Evolutionary conservation across 2,797 vertebrate genomes (phyloP), one percentile per base, ranked within the genome.

Genomic region (Lacerta bilineata): DNA sequence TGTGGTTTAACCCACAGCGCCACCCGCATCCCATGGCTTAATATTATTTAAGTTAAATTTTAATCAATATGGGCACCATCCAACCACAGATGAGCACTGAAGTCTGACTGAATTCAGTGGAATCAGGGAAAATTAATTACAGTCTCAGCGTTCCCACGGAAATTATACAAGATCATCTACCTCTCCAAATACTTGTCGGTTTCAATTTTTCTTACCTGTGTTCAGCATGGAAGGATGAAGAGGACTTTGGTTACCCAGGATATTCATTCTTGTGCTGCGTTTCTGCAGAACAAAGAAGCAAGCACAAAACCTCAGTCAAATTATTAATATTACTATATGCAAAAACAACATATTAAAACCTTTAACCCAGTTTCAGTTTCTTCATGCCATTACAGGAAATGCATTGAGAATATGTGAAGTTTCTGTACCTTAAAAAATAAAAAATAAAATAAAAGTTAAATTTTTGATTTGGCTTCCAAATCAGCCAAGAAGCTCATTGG

Each of bases 191-290:
- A n/a, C n/a, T 23, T 2, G 8, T 10, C 18, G 36, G 5, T 20
- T 75, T 13, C 41, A 33, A 55, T 81, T 75, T 72, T 39, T 79
- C 92, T 95, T 98, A 99, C 99, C 98, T 98, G 98, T 98, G 95
- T 98, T 99, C 87, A 99, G 96, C 89, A 97, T 97, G 61, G 98
- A 98, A 71, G 98, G 97, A 94, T 99, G 98, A 85, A 99, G 97
- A 17, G 98, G 98, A 94, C 98, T 99, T 95, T 98, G 98, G 93
- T 98, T 98, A 89, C 98, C 97, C 94, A 99, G 96, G 93, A 98
- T 96, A 96, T 98, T 99, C 98, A 99, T 98, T 94, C 99, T 97
- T 88, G 98, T 98, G 96, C 98, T 98, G 89, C 98, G 96, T 96
- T 99, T 99, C 99, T 99, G 93, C 1, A 94, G 95, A 91, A 94